Evolutionary conservation across 2,797 vertebrate genomes (phyloP), one percentile per base, ranked within the genome.

Genomic region (Chelonia mydas): DNA sequence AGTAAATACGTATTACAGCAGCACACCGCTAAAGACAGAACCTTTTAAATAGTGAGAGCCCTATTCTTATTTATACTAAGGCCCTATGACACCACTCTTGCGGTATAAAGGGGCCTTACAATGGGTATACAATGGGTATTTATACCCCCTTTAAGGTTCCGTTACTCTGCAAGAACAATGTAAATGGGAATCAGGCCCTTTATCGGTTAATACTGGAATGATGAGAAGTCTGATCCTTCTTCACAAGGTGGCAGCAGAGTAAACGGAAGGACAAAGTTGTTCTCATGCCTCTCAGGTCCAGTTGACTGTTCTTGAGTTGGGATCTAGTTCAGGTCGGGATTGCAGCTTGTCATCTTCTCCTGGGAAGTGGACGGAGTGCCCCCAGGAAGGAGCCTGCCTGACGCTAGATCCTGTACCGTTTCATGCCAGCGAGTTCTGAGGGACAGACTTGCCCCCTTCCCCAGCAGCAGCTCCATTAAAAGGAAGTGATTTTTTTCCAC

Each of bases 361-460:
- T 59, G 21, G 21, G 7, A 61, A 81, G 28, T 33, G 47, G 13
- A 25, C 53, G 27, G 1, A 7, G 41, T 6, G 2, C 27, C 57
- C 31, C 17, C 53, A 45, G 6, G 17, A 47, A 47, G 23, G 16
- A 25, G 5, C n/a, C 6, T 51, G 16, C 55, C 7, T 1, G 21
- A 31, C 1, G n/a, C 50, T 31, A 88, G 10, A 23, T 93, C 87
- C 80, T 79, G 76, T 7, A 89, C 87, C 1, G 13, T 61, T 53
- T 97, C 95, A 4, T 85, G 86, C 97, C 96, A 97, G 86, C 19
- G 79, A 1, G 87, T 93, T n/a, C 15, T 76, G 33, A 31, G 61
- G 5, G 54, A 7, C 6, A 51, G 59, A 55, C 77, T 79, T 15
- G 97, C 97, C 3, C 98, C 97, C 17, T 72, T 33, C 17, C 82